Base-by-base conservation (phyloP, 2,113 vertebrate genomes). In the Vulpes vulpes region DNA sequence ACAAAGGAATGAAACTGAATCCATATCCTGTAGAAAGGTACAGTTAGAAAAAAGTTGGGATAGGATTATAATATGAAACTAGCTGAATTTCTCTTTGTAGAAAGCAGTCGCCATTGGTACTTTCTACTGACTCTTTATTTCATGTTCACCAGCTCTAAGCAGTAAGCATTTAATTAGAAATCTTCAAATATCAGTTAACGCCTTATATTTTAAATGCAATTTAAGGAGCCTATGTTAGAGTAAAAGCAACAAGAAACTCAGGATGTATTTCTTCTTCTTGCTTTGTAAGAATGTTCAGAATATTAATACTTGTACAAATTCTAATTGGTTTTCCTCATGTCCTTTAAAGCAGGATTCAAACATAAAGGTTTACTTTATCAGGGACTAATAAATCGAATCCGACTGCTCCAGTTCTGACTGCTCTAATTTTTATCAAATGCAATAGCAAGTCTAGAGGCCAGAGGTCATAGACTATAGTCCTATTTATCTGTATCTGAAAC, bases 281-380 rank as follows among this genome's bases (percentile, higher is more conserved):
- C 19, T 89, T 82, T 97, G 3, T 73, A 94, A 89, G 60, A 93
- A 88, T 5, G 73, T 69, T 25, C 0, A 64, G 30, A 82, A 96
- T 7, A 94, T 67, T 78, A 95, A 73, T 82, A 82, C 11, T 62
- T 73, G 84, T 88, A 16, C 23, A 32, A 95, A 92, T 43, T 81
- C 55, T 81, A 38, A 11, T 25, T 89, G 55, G 17, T 55, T 94
- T 5, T 89, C 60, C 62, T 80, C 10, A 67, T 88, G 38, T 27
- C 62, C 38, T 82, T 97, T 85, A 90, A 93, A 64, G 19, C 10
- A 71, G 89, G 32, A 93, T 59, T 96, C 64, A 95, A 88, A 88
- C 57, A 88, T 49, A 78, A 84, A 55, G 35, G 15, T 35, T 89
- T 82, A 64, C 19, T 76, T 76, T 78, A 71, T 73, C n/a, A 73